Evolutionary conservation across 2,888 invertebrate species (phyloP).

Genomic region (Andrena bucephala): DNA sequence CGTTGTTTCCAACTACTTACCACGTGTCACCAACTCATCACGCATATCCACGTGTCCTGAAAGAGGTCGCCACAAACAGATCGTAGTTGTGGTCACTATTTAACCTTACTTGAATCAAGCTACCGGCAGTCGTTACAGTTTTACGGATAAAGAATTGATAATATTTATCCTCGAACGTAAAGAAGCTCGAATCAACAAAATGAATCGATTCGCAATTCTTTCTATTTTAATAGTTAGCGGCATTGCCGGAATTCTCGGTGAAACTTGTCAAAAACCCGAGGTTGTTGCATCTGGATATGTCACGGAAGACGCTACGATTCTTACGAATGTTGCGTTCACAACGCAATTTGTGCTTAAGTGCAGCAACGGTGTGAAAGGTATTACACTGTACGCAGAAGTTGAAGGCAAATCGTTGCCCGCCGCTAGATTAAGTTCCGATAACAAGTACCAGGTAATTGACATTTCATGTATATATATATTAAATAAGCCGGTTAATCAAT

Average conservation of each 20-base stretch:
- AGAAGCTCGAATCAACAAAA: constrained; percentile 7
- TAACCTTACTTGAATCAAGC: constrained; percentile 23
- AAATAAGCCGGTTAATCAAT: not conserved
- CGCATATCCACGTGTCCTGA: constrained; percentile 2
- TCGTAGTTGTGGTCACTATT: not conserved
- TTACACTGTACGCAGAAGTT: constrained; percentile 95
- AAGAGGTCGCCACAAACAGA: constrained; percentile 2
- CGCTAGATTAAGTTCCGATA: constrained; percentile 90
- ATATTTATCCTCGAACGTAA: constrained; percentile 3
- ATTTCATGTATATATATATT: not conserved
- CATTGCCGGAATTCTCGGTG: constrained; percentile 68
- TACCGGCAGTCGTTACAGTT: not conserved
- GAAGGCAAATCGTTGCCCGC: constrained; percentile 94
- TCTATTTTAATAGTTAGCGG: constrained; percentile 32
- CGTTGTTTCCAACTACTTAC: constrained; percentile 33
- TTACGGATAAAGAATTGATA: not conserved
- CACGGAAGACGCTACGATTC: constrained; percentile 96
- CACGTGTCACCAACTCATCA: constrained; percentile 41
- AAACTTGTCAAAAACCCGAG: constrained; percentile 88
- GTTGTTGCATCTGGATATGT: constrained; percentile 93
- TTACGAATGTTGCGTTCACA: constrained; percentile 95
- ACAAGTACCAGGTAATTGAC: constrained; percentile 92
- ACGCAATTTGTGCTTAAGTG: constrained; percentile 96
- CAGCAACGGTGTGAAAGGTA: constrained; percentile 88
- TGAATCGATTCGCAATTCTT: constrained; percentile 23